These are phyloP conservation scores for Melanotus villosus DNA, from an alignment of 2,888 invertebrate genomes.

Conservation along the genomic window DNA sequence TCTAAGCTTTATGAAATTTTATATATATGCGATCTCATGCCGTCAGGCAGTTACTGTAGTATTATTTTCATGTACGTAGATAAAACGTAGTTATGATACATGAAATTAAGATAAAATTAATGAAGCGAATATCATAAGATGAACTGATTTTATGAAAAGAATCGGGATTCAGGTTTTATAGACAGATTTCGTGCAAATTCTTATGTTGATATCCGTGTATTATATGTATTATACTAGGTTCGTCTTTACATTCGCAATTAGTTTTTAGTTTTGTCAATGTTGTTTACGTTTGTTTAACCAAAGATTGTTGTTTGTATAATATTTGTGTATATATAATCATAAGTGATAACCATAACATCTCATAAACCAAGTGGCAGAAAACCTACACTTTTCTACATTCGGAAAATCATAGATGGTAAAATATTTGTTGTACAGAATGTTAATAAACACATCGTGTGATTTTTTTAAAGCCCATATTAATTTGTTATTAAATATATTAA, in stretches of 20 bases:
- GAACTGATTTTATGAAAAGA: slow-evolving; percentile 37
- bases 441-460: no score
- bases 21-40: slow-evolving; percentile 56
- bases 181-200: slow-evolving; percentile 16
- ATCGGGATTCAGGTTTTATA: slow-evolving; percentile 24
- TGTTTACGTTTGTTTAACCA: slow-evolving; percentile 63
- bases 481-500: not conserved
- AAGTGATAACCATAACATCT: slow-evolving; percentile 48
- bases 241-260: slow-evolving; percentile 36
- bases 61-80: slow-evolving; percentile 56
- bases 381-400: slow-evolving; percentile 23
- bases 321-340: slow-evolving; percentile 63
- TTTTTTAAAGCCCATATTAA: no score
- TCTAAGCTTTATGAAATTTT: slow-evolving; percentile 41
- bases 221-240: slow-evolving; percentile 45
- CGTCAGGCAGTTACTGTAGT: slow-evolving; percentile 55
- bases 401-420: no score
- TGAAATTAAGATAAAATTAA: slow-evolving; percentile 36
- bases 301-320: slow-evolving; percentile 67
- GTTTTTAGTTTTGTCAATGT: slow-evolving; percentile 55
- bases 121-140: slow-evolving; percentile 3
- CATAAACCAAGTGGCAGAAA: slow-evolving; percentile 41
- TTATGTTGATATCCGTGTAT: slow-evolving; percentile 32
- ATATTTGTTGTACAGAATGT: no score
- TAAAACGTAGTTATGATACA: slow-evolving; percentile 31